Base-by-base conservation (phyloP, 2,888 invertebrate genomes). In the Chesias legatella region DNA sequence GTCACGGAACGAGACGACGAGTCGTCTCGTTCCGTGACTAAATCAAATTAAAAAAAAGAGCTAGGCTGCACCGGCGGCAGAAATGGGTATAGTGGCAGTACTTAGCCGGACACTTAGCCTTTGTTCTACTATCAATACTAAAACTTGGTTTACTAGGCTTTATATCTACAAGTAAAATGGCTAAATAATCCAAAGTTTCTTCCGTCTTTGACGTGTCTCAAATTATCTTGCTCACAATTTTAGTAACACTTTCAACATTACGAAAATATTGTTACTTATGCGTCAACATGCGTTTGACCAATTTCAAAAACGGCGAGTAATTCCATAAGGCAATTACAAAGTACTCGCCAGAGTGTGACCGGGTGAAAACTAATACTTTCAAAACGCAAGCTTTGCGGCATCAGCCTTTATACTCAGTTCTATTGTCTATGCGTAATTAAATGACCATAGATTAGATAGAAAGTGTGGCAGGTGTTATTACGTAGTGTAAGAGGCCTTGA, bases 301-400 rank as follows among this genome's bases (percentile, higher is more conserved):
- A 46, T 46, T 22, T 10, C 3, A 38, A 42, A 34, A 42, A 35
- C 46, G 38, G 42, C 42, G 35, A 35, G 34, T 42, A 23, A 36
- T 33, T 35, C n/a, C 21, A 41, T 31, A 45, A 44, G 48, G 36
- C 52, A 61, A 49, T 33, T 27, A 51, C 61, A 65, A 63, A 63
- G 47, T 45, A 53, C 37, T 50, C 63, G 74, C 33, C 76, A 63
- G 62, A 65, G 61, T 74, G 67, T 72, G 65, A 73, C 73, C 52
- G 42, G 49, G 73, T 63, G 70, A 74, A 74, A 73, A 61, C 58
- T 67, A 55, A 65, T 67, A 51, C 78, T 79, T 80, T 79, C 80
- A 69, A 73, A 73, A 63, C 68, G 68, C 65, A 67, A 70, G 59
- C 65, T 67, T 70, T 58, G 43, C 50, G 13, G 13, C 13, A 17